phyloP scores from a whole-genome alignment of 1,140 invertebrate genomes.

The Stegodyphus mimosarum region DNA sequence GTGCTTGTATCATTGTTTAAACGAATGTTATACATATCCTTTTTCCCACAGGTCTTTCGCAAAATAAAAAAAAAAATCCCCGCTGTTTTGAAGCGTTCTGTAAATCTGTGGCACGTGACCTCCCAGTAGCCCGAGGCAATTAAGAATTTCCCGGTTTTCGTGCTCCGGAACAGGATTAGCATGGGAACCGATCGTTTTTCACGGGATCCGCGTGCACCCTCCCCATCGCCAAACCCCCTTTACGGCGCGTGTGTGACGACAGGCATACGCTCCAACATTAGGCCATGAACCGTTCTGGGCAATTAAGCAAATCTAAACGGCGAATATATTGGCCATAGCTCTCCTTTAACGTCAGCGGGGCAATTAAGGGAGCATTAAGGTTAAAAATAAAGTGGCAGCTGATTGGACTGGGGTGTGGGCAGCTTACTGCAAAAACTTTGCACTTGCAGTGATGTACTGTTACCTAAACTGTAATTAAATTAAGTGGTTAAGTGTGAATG shows the following conservation, averaged over 20 bases:
- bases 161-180: slow-evolving; percentile 51
- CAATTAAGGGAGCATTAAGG: slow-evolving; percentile 48
- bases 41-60: slow-evolving; percentile 43
- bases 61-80: background rate
- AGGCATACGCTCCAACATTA: background rate
- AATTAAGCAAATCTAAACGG: slow-evolving; percentile 42
- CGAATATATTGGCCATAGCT: background rate
- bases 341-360: background rate
- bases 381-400: slow-evolving; percentile 32
- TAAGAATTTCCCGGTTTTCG: slow-evolving; percentile 52
- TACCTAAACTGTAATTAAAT: too few relatives aligned
- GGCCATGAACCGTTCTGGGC: slow-evolving; percentile 21
- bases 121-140: slow-evolving; percentile 49
- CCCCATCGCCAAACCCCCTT: background rate
- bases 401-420: background rate
- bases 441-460: too few relatives aligned
- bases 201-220: background rate
- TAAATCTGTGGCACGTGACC: slow-evolving; percentile 38
- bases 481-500: too few relatives aligned
- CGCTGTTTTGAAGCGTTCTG: background rate
- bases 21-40: background rate
- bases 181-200: slow-evolving; percentile 56
- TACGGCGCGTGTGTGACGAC: slow-evolving; percentile 22
- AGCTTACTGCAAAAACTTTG: too few relatives aligned
- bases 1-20: too few relatives aligned